Conservation (phyloP, 2,797 vertebrate species). For the Myotis myotis region DNA sequence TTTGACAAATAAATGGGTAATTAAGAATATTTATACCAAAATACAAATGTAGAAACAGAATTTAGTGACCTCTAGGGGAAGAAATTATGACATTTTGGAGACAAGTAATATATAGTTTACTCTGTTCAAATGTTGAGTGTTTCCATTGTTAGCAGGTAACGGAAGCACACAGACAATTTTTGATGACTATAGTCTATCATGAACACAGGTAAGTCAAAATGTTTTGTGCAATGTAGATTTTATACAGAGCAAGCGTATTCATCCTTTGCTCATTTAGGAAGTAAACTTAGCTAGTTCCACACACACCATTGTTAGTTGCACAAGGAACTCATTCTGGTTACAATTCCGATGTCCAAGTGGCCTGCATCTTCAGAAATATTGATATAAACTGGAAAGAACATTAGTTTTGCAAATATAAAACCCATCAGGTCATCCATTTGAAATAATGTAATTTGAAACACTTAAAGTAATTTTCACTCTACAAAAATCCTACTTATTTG, state of each 20-base stretch:
- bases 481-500: not conserved
- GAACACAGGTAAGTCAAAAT: conserved; percentile 67
- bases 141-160: conserved; percentile 55
- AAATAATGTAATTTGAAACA: conserved; percentile 23
- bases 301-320: not conserved
- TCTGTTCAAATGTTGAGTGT: conserved; percentile 24
- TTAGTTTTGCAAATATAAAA: conserved; percentile 17
- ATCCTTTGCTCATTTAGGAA: conserved; percentile 42
- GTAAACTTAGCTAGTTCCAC: not conserved
- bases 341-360: not conserved
- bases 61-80: not conserved
- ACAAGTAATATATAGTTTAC: not conserved
- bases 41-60: conserved; percentile 11
- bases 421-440: not conserved
- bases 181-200: not conserved
- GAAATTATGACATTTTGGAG: not conserved
- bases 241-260: not conserved
- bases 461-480: not conserved
- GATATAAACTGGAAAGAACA: not conserved
- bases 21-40: conserved; percentile 4
- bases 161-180: conserved; percentile 27
- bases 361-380: not conserved
- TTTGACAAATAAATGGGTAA: conserved; percentile 28
- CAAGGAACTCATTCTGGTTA: not conserved
- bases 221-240: conserved; percentile 35